Evolutionary conservation across 2,113 vertebrate species (phyloP).

Genomic region (Nettapus auritus): DNA sequence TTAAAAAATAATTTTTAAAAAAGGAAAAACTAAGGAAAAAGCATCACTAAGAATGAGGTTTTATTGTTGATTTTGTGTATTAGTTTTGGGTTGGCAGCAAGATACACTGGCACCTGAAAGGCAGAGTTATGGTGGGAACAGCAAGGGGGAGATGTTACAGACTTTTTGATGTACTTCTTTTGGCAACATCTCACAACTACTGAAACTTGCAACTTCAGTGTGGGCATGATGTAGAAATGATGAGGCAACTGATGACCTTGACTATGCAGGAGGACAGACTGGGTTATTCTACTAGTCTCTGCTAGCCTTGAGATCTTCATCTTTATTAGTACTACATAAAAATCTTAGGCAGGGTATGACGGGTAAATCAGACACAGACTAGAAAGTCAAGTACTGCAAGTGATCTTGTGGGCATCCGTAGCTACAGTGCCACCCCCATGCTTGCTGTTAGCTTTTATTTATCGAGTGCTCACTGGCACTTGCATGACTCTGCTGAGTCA

Average conservation of each 20-base stretch:
- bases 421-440: neutral
- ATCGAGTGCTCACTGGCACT: neutral
- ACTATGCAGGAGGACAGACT: neutral
- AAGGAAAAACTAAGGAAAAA: no score
- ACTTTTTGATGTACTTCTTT: neutral
- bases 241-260: neutral
- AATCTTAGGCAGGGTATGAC: neutral
- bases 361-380: neutral
- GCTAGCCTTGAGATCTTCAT: neutral
- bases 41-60: neutral
- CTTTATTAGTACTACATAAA: neutral
- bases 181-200: neutral
- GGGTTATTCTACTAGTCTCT: neutral
- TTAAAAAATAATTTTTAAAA: no score
- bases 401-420: neutral
- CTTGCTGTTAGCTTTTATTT: neutral
- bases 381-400: neutral
- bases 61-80: neutral
- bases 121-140: neutral
- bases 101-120: neutral
- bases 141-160: neutral
- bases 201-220: neutral
- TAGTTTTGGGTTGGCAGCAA: neutral
- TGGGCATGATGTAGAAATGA: neutral
- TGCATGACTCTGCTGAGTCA: neutral